Evolutionary conservation across 2,797 vertebrate species (phyloP).

Genomic region (Neoniphon sammara): DNA sequence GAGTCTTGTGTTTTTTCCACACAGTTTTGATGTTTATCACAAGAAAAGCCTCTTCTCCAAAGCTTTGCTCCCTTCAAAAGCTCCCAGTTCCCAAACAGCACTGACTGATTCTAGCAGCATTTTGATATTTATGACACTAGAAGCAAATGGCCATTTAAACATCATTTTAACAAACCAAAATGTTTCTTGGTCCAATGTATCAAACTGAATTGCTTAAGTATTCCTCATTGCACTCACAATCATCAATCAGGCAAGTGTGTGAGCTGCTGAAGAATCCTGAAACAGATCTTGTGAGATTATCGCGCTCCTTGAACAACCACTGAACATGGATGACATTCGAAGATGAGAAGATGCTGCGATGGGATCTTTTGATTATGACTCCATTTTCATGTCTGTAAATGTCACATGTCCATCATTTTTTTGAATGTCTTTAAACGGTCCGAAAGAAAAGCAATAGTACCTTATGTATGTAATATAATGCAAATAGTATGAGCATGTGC

Average conservation of each 20-base stretch:
- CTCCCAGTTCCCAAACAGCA: slow-evolving; percentile 13
- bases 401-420: too few relatives aligned
- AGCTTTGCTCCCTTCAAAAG: slow-evolving; percentile 18
- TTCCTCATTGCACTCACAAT: background rate
- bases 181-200: background rate
- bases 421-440: background rate
- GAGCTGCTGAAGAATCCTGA: slow-evolving; percentile 7
- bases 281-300: slow-evolving; percentile 35
- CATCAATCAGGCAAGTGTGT: background rate
- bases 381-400: background rate
- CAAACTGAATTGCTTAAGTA: slow-evolving; percentile 30
- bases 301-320: slow-evolving; percentile 11
- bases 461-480: background rate
- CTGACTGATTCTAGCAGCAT: slow-evolving; percentile 15
- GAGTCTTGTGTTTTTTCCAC: slow-evolving; percentile 15
- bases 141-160: background rate
- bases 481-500: background rate
- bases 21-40: slow-evolving; percentile 29
- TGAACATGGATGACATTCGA: slow-evolving; percentile 8
- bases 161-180: background rate
- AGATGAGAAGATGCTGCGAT: slow-evolving; percentile 21
- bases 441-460: background rate
- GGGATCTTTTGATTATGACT: slow-evolving; percentile 1
- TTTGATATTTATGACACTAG: background rate
- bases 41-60: slow-evolving; percentile 9